Conservation (phyloP, 2,113 vertebrate species). For the Xiphophorus hellerii region DNA sequence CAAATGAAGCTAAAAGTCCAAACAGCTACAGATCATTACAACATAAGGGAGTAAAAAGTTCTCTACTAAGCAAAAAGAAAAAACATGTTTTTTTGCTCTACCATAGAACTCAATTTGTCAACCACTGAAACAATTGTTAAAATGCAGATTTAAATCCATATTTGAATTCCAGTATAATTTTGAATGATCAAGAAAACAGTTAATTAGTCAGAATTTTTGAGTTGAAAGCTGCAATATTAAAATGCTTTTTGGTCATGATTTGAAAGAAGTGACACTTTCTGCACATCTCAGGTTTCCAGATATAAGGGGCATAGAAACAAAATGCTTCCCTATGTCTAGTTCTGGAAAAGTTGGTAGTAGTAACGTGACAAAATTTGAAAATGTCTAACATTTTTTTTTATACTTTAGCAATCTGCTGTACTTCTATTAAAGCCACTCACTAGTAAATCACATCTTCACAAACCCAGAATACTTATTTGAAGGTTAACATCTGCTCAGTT, state of each 20-base stretch:
- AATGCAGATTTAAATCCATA: background rate
- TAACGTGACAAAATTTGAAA: background rate
- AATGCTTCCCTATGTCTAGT: background rate
- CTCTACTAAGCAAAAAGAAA: background rate
- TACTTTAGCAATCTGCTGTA: background rate
- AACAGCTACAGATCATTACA: too few species aligned
- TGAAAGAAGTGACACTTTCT: background rate
- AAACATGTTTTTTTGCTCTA: background rate
- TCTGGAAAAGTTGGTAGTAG: background rate
- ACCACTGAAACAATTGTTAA: background rate
- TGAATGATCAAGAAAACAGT: too few species aligned
- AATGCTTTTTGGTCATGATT: background rate
- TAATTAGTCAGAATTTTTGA: too few species aligned
- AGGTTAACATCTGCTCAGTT: slow-evolving; percentile 11
- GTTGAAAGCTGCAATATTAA: background rate
- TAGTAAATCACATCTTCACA: slow-evolving; percentile 4
- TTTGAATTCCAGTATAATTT: too few species aligned
- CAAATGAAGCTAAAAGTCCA: too few species aligned
- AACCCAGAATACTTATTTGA: slow-evolving; percentile 24
- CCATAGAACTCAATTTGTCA: background rate
- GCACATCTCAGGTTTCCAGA: background rate
- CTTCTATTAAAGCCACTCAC: background rate
- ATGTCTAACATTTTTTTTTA: background rate
- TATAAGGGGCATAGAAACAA: background rate
- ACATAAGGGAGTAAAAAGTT: background rate